phyloP scores from a whole-genome alignment of 1,140 invertebrate species.

The Pissodes strobi region DNA sequence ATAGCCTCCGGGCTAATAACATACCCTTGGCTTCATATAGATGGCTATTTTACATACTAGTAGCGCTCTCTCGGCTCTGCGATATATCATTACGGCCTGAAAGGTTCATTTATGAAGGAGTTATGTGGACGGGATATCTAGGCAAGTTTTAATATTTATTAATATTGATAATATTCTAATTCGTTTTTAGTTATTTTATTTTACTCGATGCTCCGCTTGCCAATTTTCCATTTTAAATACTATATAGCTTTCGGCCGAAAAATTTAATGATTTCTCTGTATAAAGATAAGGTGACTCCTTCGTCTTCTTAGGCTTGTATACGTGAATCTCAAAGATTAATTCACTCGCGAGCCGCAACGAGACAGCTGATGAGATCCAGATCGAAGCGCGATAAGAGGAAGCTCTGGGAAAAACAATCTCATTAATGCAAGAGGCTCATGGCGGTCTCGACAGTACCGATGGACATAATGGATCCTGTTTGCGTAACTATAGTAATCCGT shows the following conservation, averaged over 20 bases:
- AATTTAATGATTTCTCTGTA: no score
- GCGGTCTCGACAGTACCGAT: not conserved
- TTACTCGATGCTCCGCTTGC: no score
- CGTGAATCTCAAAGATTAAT: conserved; percentile 39
- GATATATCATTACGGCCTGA: conserved; percentile 51
- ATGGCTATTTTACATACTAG: conserved; percentile 54
- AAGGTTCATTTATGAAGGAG: conserved; percentile 33
- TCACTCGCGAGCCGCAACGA: conserved; percentile 34
- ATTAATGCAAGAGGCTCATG: conserved; percentile 46
- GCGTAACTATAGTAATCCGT: no score
- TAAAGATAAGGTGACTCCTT: no score
- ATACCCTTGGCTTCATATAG: conserved; percentile 50
- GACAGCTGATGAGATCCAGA: conserved; percentile 47
- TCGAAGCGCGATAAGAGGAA: conserved; percentile 34
- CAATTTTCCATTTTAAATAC: no score
- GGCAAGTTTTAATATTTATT: not conserved
- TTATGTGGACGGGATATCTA: conserved; percentile 8
- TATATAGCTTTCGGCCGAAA: no score
- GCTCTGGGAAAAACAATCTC: conserved; percentile 46
- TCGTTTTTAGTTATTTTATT: no score
- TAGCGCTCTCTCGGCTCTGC: conserved; percentile 46
- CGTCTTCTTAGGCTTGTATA: no score
- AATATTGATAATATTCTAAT: no score
- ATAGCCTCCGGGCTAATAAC: conserved; percentile 43
- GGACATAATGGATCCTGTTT: conserved; percentile 22